Conservation (phyloP, 2,797 vertebrate species). For the Avahi laniger region DNA sequence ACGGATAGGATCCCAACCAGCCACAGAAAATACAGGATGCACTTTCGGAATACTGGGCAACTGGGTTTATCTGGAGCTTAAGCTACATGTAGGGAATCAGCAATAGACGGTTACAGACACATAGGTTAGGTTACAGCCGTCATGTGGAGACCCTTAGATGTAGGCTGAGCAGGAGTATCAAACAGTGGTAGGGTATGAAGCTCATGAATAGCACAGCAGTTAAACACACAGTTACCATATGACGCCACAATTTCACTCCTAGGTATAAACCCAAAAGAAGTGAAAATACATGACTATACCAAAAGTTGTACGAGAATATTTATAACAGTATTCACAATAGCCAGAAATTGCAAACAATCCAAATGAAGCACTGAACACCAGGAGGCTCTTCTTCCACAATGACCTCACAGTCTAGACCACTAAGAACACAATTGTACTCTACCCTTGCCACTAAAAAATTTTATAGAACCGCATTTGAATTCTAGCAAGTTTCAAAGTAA, state of each 20-base stretch:
- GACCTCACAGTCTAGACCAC: neutral
- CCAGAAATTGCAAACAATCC: neutral
- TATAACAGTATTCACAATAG: neutral
- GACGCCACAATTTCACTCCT: neutral
- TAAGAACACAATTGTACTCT: neutral
- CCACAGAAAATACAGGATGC: neutral
- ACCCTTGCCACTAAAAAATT: neutral
- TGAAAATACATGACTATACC: neutral
- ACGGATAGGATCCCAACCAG: neutral
- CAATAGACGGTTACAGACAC: neutral
- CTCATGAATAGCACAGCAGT: neutral
- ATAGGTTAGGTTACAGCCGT: neutral
- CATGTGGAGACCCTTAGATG: neutral
- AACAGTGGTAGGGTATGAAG: neutral
- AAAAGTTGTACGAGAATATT: neutral
- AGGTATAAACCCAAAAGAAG: neutral
- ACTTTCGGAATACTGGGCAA: neutral
- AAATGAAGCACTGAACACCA: neutral
- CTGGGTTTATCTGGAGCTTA: neutral
- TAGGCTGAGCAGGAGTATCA: neutral
- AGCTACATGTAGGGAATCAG: neutral
- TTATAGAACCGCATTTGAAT: neutral
- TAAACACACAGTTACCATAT: neutral
- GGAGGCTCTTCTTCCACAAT: neutral
- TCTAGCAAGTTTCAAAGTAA: neutral